Base-by-base conservation (phyloP, 2,797 vertebrate genomes). In the Myiotriccus ornatus region DNA sequence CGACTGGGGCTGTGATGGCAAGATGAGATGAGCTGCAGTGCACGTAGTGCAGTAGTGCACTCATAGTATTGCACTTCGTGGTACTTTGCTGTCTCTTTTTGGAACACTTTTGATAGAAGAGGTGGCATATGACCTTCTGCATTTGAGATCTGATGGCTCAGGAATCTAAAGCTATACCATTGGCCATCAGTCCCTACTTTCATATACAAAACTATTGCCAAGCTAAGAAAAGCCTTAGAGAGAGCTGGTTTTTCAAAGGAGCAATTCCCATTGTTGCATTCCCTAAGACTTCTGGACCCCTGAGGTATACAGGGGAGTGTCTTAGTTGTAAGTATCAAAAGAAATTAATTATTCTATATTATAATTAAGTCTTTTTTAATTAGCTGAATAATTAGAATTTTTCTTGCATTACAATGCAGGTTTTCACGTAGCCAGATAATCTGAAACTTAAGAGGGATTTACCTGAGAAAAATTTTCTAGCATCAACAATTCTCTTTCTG, bases 281-380 rank as follows among this genome's bases (percentile, higher is more conserved):
- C 8, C 0, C 87, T 93, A 79, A 94, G 92, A 81, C 83, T 95
- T 69, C 55, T 70, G 83, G 82, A 86, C 63, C 89, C 91, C 83
- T 89, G 83, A 95, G 95, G 87, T 93, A 43, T 96, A 79, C 70
- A 69, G 73, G 83, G 94, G 89, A 94, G 91, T 85, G 87, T 78
- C 94, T 91, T 83, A 86, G 80, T 96, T 96, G 89, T 97, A 96
- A 96, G 76, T 96, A 96, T 97, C 95, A 97, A 94, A 96, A 96
- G 87, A 90, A 95, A 95, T 95, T 94, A 94, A 96, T 96, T 97
- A 91, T 94, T 96, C 91, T 34, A 43, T 95, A 93, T 94, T 91
- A 93, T 97, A 96, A 97, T 96, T 95, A 96, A 97, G 59, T 56
- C 69, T 56, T 95, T 93, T 96, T 90, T 79, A 95, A 96, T 96